Conservation (phyloP, 2,888 invertebrate genomes). For the Lutraria lutraria region DNA sequence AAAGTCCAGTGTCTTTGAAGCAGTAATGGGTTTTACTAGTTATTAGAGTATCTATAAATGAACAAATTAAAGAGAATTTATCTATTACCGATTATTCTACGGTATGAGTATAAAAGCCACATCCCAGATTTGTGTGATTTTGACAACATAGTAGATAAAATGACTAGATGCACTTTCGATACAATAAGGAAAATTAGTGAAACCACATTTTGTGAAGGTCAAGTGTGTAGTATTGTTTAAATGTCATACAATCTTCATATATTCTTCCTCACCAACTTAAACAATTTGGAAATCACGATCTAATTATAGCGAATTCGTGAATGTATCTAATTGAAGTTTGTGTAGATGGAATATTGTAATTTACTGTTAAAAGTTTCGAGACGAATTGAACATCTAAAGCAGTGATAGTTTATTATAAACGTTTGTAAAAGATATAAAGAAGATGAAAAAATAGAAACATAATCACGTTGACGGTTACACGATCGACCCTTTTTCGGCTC, state of each 20-base stretch:
- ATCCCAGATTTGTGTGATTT: not conserved
- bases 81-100: not conserved
- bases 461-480: too few species aligned
- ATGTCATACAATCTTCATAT: slow-evolving; percentile 7
- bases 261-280: slow-evolving; percentile 41
- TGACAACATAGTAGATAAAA: not conserved
- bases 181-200: slow-evolving; percentile 59
- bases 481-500: too few species aligned
- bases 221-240: slow-evolving; percentile 56
- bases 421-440: too few species aligned
- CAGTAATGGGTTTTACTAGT: too few species aligned
- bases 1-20: too few species aligned
- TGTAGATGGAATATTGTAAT: not conserved
- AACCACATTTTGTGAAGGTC: slow-evolving; percentile 53
- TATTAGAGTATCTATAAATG: too few species aligned
- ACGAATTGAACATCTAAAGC: not conserved
- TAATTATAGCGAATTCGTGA: not conserved
- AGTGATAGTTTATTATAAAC: not conserved
- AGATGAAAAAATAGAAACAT: too few species aligned
- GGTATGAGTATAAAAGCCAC: not conserved
- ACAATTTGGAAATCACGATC: slow-evolving; percentile 44
- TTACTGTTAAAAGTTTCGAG: not conserved
- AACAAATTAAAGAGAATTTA: too few species aligned
- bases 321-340: not conserved
- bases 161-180: not conserved